Percentiles rank a stretch among this genome's conserved stretches.
Conservation (phyloP, 1,140 invertebrate genomes). For the Tetranychus urticae region DNA sequence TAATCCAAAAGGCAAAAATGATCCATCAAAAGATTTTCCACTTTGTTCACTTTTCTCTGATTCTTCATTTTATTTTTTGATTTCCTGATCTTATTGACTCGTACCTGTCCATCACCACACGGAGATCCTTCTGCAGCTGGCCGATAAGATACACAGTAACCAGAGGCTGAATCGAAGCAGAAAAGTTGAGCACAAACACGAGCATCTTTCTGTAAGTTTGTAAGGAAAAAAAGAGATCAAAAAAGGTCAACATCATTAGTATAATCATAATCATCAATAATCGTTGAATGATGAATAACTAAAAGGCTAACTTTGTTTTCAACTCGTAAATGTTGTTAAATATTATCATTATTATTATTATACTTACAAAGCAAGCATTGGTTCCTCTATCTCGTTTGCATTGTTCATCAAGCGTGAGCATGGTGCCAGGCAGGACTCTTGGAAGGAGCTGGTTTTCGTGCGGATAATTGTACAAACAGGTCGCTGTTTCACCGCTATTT, state of each 20-base stretch:
- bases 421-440: slow-evolving; percentile 60
- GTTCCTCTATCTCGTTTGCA: slow-evolving; percentile 77
- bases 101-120: slow-evolving; percentile 74
- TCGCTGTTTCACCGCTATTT: slow-evolving; percentile 66
- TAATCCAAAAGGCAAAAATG: no score
- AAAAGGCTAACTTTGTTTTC: background rate
- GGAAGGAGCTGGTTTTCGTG: slow-evolving; percentile 74
- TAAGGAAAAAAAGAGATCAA: background rate
- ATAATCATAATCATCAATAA: no score
- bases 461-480: slow-evolving; percentile 72
- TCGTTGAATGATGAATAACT: background rate
- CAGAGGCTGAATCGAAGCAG: slow-evolving; percentile 76
- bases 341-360: background rate
- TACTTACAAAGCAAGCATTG: slow-evolving; percentile 56
- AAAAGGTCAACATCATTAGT: no score
- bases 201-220: slow-evolving; percentile 50
- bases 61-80: background rate
- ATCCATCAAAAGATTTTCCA: no score
- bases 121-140: slow-evolving; percentile 79
- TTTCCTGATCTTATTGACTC: slow-evolving; percentile 4
- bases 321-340: background rate
- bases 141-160: slow-evolving; percentile 80
- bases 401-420: slow-evolving; percentile 68
- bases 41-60: no score
- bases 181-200: slow-evolving; percentile 81